Percentiles rank a stretch among this genome's conserved stretches.
These are phyloP conservation scores for Egretta garzetta DNA, from an alignment of 2,113 vertebrate genomes.

Conservation along the genomic window DNA sequence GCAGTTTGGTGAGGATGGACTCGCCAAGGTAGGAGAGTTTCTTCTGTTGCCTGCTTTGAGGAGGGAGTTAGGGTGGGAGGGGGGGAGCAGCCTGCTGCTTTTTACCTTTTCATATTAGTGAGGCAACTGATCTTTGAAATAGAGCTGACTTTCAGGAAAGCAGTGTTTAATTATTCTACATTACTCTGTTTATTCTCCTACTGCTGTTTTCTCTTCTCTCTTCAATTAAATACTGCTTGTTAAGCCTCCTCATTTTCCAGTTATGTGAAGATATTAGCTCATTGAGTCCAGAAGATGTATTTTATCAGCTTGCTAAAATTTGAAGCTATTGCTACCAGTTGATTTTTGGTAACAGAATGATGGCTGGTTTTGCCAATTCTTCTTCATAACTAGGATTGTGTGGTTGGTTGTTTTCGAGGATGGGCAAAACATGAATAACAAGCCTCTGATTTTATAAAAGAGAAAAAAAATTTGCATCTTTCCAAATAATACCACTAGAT, in stretches of 20 bases:
- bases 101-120: neutral
- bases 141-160: neutral
- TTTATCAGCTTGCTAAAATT: neutral
- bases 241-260: neutral
- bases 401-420: neutral
- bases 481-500: neutral
- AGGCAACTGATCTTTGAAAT: neutral
- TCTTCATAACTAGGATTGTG: neutral
- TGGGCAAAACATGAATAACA: neutral
- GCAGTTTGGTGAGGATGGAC: neutral
- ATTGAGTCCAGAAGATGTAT: neutral
- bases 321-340: neutral
- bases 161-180: neutral
- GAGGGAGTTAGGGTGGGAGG: neutral
- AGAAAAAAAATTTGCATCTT: neutral
- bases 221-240: neutral
- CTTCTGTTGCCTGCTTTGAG: fast-evolving
- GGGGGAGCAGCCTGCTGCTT: neutral
- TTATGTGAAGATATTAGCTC: neutral
- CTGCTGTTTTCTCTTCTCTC: neutral
- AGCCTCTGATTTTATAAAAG: neutral
- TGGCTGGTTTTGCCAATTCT: neutral
- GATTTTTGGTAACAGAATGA: neutral
- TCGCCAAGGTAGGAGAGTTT: neutral
- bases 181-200: neutral